A percentile compares a stretch with the other conserved stretches of the same genome.
phyloP scores from a whole-genome alignment of 2,113 vertebrate species.

The Lathamus discolor region DNA sequence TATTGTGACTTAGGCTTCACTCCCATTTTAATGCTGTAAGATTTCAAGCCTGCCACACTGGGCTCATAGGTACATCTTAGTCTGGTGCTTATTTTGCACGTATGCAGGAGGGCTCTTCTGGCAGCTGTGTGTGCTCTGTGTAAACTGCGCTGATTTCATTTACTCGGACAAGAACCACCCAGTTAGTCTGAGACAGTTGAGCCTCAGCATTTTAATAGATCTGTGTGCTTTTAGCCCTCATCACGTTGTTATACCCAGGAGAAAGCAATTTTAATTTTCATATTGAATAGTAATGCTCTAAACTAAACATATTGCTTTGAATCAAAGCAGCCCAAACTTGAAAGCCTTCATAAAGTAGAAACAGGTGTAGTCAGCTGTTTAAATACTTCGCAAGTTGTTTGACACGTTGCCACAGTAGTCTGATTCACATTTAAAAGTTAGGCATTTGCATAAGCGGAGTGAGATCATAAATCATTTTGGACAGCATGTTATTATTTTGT shows the following conservation, averaged over 20 bases:
- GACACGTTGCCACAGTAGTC: conserved; percentile 72
- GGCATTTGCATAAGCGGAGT: conserved; percentile 69
- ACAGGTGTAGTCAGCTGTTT: conserved; percentile 78
- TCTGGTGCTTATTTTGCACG: not conserved
- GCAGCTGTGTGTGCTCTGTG: not conserved
- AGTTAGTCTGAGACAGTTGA: not conserved
- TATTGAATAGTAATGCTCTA: conserved; percentile 54
- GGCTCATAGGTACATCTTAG: accelerated
- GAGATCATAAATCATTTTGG: conserved; percentile 80
- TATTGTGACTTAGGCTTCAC: not conserved
- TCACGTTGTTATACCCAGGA: not conserved
- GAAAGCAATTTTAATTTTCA: conserved; percentile 50
- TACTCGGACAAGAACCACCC: not conserved
- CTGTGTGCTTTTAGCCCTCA: not conserved
- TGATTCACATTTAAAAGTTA: conserved; percentile 71
- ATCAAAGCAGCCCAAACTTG: conserved; percentile 71
- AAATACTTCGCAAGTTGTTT: conserved; percentile 70
- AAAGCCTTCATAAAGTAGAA: conserved; percentile 76
- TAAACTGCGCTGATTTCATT: not conserved
- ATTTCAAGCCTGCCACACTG: not conserved
- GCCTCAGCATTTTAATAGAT: not conserved
- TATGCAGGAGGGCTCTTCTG: not conserved
- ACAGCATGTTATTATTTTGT: conserved; percentile 57
- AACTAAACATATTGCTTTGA: conserved; percentile 65
- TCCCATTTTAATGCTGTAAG: not conserved